Evolutionary conservation across 2,113 vertebrate species (phyloP).

Genomic region (Ammospiza caudacuta): DNA sequence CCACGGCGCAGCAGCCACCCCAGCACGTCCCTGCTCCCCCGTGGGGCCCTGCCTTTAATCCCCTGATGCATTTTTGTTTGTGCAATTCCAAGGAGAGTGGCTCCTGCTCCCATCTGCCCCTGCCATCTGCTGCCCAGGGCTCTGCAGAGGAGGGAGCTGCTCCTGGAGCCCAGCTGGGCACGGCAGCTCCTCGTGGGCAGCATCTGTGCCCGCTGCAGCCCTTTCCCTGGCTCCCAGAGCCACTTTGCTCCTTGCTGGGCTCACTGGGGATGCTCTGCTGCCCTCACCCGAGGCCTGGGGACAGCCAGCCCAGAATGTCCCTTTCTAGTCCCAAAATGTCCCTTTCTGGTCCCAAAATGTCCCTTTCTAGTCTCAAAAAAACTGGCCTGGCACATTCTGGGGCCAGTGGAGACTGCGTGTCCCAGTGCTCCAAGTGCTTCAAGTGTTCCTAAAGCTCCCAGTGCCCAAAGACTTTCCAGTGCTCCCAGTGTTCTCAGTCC

Average conservation of each 20-base stretch:
- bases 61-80: slow-evolving; percentile 66
- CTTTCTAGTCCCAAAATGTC: too few species aligned
- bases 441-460: background rate
- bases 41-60: slow-evolving; percentile 59
- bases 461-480: too few species aligned
- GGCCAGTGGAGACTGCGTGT: accelerated
- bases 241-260: background rate
- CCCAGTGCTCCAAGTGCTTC: background rate
- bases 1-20: background rate
- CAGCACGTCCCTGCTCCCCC: background rate
- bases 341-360: too few species aligned
- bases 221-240: background rate
- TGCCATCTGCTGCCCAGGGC: slow-evolving; percentile 73
- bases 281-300: accelerated
- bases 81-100: slow-evolving; percentile 61
- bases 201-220: background rate
- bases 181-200: accelerated
- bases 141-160: background rate
- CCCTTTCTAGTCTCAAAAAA: background rate
- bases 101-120: slow-evolving; percentile 74
- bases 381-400: background rate
- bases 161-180: background rate
- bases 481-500: too few species aligned
- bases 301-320: background rate
- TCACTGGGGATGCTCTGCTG: accelerated